Percentiles rank a stretch among this genome's conserved stretches.
Evolutionary conservation across 64 coral and sea anemone genomes (phyloP).

Genomic region (Trachythela sp.): DNA sequence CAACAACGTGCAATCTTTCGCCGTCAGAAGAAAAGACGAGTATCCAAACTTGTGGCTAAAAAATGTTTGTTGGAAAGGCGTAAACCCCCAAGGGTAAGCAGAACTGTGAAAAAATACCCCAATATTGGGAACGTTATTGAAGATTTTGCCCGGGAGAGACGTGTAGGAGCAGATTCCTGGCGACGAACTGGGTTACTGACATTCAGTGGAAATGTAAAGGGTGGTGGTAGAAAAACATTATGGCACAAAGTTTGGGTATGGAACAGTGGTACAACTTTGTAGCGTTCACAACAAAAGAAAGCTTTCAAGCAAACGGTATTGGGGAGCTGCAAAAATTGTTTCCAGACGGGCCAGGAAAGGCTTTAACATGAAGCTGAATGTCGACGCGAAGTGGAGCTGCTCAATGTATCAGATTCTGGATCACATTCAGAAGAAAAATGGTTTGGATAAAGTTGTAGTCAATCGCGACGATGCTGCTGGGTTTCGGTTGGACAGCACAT

Average conservation of each 20-base stretch:
- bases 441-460: background rate
- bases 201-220: slow-evolving; percentile 38
- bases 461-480: no score
- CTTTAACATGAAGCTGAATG: slow-evolving; percentile 43
- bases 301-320: slow-evolving; percentile 41
- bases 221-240: slow-evolving; percentile 10
- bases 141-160: slow-evolving; percentile 33
- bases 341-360: slow-evolving; percentile 39
- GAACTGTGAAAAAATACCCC: slow-evolving; percentile 42
- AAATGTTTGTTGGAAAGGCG: slow-evolving; percentile 35
- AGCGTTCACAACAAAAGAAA: slow-evolving; percentile 52
- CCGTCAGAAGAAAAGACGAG: background rate
- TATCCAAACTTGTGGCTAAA: background rate
- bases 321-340: slow-evolving; percentile 33
- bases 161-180: slow-evolving; percentile 51
- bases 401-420: slow-evolving; percentile 20
- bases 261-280: slow-evolving; percentile 46
- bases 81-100: slow-evolving; percentile 31
- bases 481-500: background rate
- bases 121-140: slow-evolving; percentile 55
- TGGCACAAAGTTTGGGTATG: slow-evolving; percentile 31
- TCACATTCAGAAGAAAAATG: slow-evolving; percentile 36
- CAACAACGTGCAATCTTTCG: background rate
- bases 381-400: slow-evolving; percentile 25
- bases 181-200: slow-evolving; percentile 30